These are phyloP conservation scores for Drosophila guanche DNA, from an alignment of 1,140 invertebrate genomes.

Conservation along the genomic window DNA sequence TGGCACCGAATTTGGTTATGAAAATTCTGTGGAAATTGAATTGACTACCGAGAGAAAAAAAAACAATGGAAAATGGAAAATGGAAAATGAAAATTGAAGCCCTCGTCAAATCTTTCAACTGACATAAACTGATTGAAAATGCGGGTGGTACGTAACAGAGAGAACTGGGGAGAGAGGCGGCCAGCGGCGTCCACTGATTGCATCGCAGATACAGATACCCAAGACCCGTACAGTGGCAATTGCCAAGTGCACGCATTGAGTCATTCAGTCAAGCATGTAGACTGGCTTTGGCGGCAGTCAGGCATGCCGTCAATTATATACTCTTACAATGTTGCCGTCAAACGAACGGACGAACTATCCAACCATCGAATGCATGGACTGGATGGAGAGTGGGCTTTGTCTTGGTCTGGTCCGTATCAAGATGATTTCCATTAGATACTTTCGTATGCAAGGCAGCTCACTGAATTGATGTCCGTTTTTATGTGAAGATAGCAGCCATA, in stretches of 20 bases:
- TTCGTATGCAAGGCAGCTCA: conserved; percentile 74
- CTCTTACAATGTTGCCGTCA: conserved; percentile 72
- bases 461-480: conserved; percentile 78
- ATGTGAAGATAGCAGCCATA: conserved; percentile 37
- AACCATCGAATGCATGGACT: no score
- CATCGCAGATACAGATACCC: conserved; percentile 22
- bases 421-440: conserved; percentile 76
- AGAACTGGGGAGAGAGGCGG: neutral
- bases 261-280: conserved; percentile 36
- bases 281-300: conserved; percentile 8
- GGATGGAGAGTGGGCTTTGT: neutral
- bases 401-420: conserved; percentile 29
- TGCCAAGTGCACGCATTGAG: conserved; percentile 68
- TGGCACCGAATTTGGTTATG: conserved; percentile 25
- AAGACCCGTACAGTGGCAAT: conserved; percentile 41
- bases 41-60: conserved; percentile 52
- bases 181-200: conserved; percentile 36
- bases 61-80: conserved; percentile 6
- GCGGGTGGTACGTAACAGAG: conserved; percentile 40
- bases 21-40: conserved; percentile 65
- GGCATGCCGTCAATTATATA: conserved; percentile 35
- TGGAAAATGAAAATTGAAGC: conserved; percentile 32
- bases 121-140: conserved; percentile 72
- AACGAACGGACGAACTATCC: conserved; percentile 33
- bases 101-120: conserved; percentile 57